These are phyloP conservation scores for Siniperca obscura DNA, from an alignment of 2,797 vertebrate genomes.

Conservation along the genomic window DNA sequence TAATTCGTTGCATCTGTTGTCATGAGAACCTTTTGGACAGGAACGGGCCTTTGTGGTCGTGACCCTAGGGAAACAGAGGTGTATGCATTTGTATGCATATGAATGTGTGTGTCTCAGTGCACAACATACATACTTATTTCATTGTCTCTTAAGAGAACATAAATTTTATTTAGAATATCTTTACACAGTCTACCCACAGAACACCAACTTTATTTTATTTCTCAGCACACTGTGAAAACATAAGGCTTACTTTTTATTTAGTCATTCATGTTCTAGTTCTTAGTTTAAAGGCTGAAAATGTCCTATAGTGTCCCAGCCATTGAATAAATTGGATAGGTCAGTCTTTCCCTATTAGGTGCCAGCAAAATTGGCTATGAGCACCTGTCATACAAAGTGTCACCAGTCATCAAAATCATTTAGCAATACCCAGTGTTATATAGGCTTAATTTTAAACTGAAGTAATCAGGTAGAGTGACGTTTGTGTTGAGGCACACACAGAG, in stretches of 20 bases:
- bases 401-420: slow-evolving; percentile 9
- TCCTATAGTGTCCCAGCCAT: neutral
- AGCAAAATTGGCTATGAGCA: neutral
- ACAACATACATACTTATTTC: slow-evolving; percentile 6
- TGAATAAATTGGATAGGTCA: neutral
- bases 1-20: slow-evolving; percentile 71
- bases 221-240: neutral
- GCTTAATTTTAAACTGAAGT: slow-evolving; percentile 64
- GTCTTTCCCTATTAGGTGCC: neutral
- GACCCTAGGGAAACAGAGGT: slow-evolving; percentile 26
- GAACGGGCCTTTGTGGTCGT: slow-evolving; percentile 45
- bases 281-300: slow-evolving; percentile 18
- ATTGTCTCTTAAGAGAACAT: slow-evolving; percentile 7
- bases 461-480: slow-evolving; percentile 68
- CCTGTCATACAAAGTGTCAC: slow-evolving; percentile 2
- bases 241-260: neutral
- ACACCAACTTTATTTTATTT: neutral
- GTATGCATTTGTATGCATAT: slow-evolving; percentile 12
- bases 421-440: slow-evolving; percentile 56
- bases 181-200: neutral
- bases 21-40: slow-evolving; percentile 67
- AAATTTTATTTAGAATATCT: neutral
- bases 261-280: neutral
- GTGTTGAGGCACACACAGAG: slow-evolving; percentile 72
- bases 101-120: slow-evolving; percentile 21